Evolutionary conservation across 2,888 invertebrate species (phyloP).

Genomic region (Tetragnatha montana): DNA sequence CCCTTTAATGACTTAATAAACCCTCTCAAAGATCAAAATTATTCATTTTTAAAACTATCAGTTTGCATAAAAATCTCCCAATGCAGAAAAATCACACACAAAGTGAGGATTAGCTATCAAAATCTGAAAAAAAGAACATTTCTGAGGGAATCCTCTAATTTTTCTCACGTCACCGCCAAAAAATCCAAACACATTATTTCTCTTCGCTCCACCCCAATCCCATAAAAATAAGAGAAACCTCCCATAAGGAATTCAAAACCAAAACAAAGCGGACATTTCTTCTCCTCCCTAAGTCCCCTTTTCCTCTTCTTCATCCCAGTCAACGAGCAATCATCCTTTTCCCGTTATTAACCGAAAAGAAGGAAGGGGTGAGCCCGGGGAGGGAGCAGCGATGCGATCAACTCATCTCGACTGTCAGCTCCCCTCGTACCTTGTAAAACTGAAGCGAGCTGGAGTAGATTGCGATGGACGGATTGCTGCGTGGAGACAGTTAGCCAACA

Average conservation of each 20-base stretch:
- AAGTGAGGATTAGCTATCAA: no score
- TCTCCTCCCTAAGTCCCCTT: not conserved
- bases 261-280: not conserved
- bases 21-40: no score
- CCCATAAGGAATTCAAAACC: not conserved
- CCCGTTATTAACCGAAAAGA: conserved; percentile 13
- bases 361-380: not conserved
- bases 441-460: conserved; percentile 5
- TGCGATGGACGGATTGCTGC: not conserved
- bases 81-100: no score
- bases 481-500: no score
- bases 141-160: not conserved
- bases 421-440: conserved; percentile 15
- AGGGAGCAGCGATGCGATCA: conserved; percentile 3
- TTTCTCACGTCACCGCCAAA: no score
- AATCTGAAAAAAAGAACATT: not conserved
- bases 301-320: not conserved
- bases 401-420: not conserved
- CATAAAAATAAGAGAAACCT: not conserved
- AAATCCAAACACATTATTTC: no score
- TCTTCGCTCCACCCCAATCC: not conserved
- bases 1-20: no score
- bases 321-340: conserved; percentile 18
- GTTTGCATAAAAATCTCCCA: no score
- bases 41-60: no score